Base-by-base conservation (phyloP, 1,140 invertebrate genomes). In the Drosophila ercepeae region DNA sequence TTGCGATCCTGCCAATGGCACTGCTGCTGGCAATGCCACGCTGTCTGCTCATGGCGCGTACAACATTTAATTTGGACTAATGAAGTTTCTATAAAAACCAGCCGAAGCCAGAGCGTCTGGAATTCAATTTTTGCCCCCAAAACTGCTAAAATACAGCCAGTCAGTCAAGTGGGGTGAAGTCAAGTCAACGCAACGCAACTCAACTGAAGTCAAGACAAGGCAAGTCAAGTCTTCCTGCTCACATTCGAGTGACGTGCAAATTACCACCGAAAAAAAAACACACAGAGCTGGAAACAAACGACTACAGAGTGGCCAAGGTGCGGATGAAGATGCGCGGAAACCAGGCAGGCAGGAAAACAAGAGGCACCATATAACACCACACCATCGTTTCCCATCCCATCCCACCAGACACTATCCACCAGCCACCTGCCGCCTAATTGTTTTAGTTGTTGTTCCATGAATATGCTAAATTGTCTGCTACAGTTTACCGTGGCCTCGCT, bases 381-480 rank as follows among this genome's bases (percentile, higher is more conserved):
- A 21, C 21, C 18, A 44, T 14, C 50, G 21, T 29, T 55, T 23
- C 50, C 53, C 53, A 18, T 14, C 7, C 48, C 29, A 71, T 44
- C 29, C 41, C 55, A 36, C 49, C 44, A 25, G 54, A 64, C 74
- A 83, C 79, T 72, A 58, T 59, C 55, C 57, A 70, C 64, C 71
- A 84, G 63, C 41, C 51, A 27, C 49, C 44, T 39, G 63, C 70
- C 75, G 75, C 81, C 75, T 83, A 83, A 83, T 83, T 86, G 81
- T 83, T 83, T 83, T 79, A 78, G 81, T 86, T 83, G 79, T 78
- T 84, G 79, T 79, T 84, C 81, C 79, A 86, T 83, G 79, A 83
- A 83, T 83, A 83, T 83, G 81, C 81, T 86, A 83, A 83, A 78
- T 84, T 83, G 79, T 86, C 79, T 84, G 78, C 63, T 70, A 68